Evolutionary conservation across 1,140 invertebrate species (phyloP), one percentile per base, ranked within the genome.

Genomic region (Panagrolaimus sp.): DNA sequence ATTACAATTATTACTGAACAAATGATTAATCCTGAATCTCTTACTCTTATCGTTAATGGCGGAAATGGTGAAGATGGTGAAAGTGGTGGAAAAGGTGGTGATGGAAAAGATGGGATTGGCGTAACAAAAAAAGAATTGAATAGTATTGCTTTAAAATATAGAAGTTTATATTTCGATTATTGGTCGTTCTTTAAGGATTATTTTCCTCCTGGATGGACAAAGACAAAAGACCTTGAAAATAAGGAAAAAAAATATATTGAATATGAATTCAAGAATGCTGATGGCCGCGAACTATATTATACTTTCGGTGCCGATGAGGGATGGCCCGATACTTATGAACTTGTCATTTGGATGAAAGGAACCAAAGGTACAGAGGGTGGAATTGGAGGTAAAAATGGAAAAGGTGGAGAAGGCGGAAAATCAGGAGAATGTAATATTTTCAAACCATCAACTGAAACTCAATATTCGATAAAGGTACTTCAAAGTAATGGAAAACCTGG

Each of bases 401-500:
- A 21, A 21, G 52, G 52, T 12, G 52, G 52, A 3, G 52, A 58
- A 58, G 52, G 52, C 5, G 52, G 52, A 58, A 21, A 58, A 12
- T 12, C 14, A 26, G 52, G 52, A 21, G 17, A n/a, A 21, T 58
- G 52, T 17, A 12, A 26, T 1, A 28, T 58, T 1, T n/a, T 58
- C 8, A 58, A 58, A 12, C 52, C 52, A 26, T 12, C 14, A 4
- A 58, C 21, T n/a, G 52, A n/a, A 26, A 26, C 14, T 17, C 10
- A n/a, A 12, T 17, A 21, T 6, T 12, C 15, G 1, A 28, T 58
- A 1, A 28, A 58, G 14, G 28, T 26, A 12, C 1, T 58, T 21
- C 52, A 58, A 58, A 21, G 17, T n/a, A 58, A 21, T 4, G 52
- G 52, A 12, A 1, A 14, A 5, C 14, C 14, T 14, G 52, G 52